Base-by-base conservation (phyloP, 2,888 invertebrate genomes). In the Drosophila kanekoi region DNA sequence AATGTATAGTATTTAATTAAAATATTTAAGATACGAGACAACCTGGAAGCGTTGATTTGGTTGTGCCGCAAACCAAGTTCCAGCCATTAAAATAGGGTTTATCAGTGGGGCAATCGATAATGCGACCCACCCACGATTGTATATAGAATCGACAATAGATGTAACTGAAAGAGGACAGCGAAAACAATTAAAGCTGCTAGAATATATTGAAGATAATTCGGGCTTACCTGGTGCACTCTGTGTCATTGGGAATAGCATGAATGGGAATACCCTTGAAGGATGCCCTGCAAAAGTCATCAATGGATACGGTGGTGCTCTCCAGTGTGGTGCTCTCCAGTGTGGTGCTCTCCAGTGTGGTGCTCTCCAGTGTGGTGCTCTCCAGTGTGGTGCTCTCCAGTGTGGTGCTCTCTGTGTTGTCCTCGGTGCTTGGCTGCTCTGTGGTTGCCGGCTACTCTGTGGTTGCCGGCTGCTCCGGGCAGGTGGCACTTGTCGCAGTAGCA, bases 221-320 rank as follows among this genome's bases (percentile, higher is more conserved):
- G n/a, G 4, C 2, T 58, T 16, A 69, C 73, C 75, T 61, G 18
- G 57, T 61, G 43, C 73, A 73, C n/a, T 35, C 40, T 1, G 37
- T 74, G 32, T 69, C 60, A 11, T 64, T 54, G 49, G 69, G 64
- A 44, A 73, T 41, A 1, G 59, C 62, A 13, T 54, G 51, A 2
- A 38, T 35, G 8, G 47, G 14, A 14, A n/a, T 10, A 0, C 38
- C 28, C 9, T 51, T 40, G 14, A 11, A 28, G 6, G 37, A 10
- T 3, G 18, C 38, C 1, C 32, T 43, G 9, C 72, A 60, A 33
- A 52, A 63, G 1, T 54, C 14, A 48, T 54, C 14, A 2, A 11
- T 14, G 13, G 49, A 6, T 0, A 32, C 16, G 20, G 60, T 28
- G 44, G 45, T 35, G 33, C 13, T 32, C 6, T 45, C 38, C 9